Base-by-base conservation (phyloP, 2,113 vertebrate genomes). In the Chloropsis hardwickii region DNA sequence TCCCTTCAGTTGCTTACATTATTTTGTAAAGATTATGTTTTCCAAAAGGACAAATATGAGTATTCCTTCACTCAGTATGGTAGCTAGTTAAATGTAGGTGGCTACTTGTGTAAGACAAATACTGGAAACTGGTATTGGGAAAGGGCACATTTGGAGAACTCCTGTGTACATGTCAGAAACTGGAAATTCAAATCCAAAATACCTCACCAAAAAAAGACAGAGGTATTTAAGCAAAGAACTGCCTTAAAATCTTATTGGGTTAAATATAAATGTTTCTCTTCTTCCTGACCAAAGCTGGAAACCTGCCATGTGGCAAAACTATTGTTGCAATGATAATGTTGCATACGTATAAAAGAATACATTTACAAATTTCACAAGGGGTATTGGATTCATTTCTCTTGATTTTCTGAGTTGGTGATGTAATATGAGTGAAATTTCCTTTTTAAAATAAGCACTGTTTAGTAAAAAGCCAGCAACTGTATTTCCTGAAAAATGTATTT, bases 1-100 rank as follows among this genome's bases (percentile, higher is more conserved):
- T 19, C 7, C 42, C 24, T 56, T 58, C 3, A 10, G 54, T 24
- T 40, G 3, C 40, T 78, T 31, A 11, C 5, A 6, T 70, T 57
- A 40, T 85, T 61, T 13, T 10, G 1, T 70, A 65, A 69, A 51
- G 10, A 17, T 73, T 7, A 33, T 67, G 14, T 44, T 81, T 65
- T 17, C 19, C 19, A 48, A 31, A 70, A 81, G 42, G 22, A 50
- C 6, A 67, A 40, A 37, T 31, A 42, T 5, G 37, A 51, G 7
- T 44, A 28, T n/a, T 61, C 62, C 5, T 60, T 58, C 1, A 1
- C 33, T 84, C 24, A 33, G 0, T 60, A 5, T 27, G 29, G 21
- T 27, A 66, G 11, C 21, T 24, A 29, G 8, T 42, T 83, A 84
- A 50, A n/a, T 23, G 8, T 54, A 12, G 25, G 40, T 18, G 50